Evolutionary conservation across 1,140 invertebrate species (phyloP).

Genomic region (Ridgeia piscesae): DNA sequence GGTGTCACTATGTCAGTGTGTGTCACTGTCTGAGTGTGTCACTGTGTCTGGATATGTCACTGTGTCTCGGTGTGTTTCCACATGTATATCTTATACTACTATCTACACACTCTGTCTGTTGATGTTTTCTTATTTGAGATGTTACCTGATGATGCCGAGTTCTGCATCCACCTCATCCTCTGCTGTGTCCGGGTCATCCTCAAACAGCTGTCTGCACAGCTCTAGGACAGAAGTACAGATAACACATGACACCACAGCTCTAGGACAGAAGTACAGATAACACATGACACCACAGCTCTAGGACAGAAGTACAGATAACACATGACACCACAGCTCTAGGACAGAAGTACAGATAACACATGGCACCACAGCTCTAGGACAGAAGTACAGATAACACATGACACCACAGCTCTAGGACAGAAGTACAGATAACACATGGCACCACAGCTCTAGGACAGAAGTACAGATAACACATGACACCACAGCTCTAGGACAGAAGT

Average conservation of each 20-base stretch:
- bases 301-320: not conserved
- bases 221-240: conserved; percentile 54
- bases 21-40: no score
- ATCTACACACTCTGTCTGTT: no score
- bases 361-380: not conserved
- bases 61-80: no score
- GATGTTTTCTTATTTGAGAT: no score
- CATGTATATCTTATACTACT: no score
- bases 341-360: not conserved
- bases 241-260: not conserved
- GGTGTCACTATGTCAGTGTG: no score
- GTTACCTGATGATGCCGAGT: conserved; percentile 79
- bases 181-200: conserved; percentile 79
- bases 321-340: not conserved
- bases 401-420: not conserved
- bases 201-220: conserved; percentile 76
- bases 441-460: not conserved
- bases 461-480: not conserved
- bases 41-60: no score
- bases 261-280: not conserved
- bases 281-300: not conserved
- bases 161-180: conserved; percentile 89
- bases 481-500: not conserved
- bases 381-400: not conserved
- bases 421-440: not conserved